Conservation (phyloP, 2,888 invertebrate genomes). For the Ditula angustiorana region DNA sequence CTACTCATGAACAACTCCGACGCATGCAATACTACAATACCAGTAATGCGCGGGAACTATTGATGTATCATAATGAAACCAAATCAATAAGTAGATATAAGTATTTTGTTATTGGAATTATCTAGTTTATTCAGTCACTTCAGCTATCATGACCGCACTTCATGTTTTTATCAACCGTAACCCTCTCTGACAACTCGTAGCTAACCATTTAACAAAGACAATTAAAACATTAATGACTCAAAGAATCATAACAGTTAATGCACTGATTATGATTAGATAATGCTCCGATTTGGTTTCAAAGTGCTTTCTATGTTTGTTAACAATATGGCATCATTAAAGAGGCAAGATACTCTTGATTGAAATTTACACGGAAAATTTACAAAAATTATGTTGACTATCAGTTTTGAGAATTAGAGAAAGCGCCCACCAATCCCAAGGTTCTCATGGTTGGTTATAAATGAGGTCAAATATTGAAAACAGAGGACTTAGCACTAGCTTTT, state of each 20-base stretch:
- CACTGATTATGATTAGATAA: slow-evolving; percentile 26
- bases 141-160: slow-evolving; percentile 2
- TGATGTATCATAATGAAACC: neutral
- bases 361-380: no score
- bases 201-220: slow-evolving; percentile 25
- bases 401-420: slow-evolving; percentile 6
- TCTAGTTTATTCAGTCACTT: neutral
- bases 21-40: neutral
- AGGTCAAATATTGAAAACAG: slow-evolving; percentile 1
- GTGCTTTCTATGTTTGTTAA: slow-evolving; percentile 10
- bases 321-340: slow-evolving; percentile 24
- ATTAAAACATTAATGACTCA: slow-evolving; percentile 25
- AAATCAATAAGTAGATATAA: neutral
- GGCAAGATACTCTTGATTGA: no score
- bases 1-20: neutral
- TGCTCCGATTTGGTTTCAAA: neutral
- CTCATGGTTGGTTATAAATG: neutral
- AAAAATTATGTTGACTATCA: no score
- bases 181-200: neutral
- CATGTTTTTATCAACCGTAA: neutral
- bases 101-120: neutral
- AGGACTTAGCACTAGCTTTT: no score
- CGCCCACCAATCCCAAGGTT: neutral
- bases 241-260: slow-evolving; percentile 9
- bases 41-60: neutral